Evolutionary conservation across 1,140 invertebrate species (phyloP).

Genomic region (Ooceraea biroi): DNA sequence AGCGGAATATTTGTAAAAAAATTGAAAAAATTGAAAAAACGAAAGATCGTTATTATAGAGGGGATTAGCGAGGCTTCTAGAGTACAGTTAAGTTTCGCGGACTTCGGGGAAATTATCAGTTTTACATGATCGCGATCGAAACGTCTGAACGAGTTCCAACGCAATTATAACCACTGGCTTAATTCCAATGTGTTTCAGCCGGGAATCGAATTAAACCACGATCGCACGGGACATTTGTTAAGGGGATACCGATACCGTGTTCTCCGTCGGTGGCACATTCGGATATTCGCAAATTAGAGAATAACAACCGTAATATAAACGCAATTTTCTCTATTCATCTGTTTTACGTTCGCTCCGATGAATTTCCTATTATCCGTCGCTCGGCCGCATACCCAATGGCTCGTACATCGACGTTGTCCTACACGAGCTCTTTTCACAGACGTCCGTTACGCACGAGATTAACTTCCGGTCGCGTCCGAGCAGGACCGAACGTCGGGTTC

Average conservation of each 20-base stretch:
- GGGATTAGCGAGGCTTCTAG: slow-evolving; percentile 2
- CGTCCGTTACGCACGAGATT: slow-evolving; percentile 40
- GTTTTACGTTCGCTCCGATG: slow-evolving; percentile 35
- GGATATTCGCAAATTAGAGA: slow-evolving; percentile 46
- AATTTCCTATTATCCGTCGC: slow-evolving; percentile 42
- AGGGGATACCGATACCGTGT: slow-evolving; percentile 12
- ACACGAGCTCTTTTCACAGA: slow-evolving; percentile 9
- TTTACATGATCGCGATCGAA: slow-evolving; percentile 24
- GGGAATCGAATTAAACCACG: slow-evolving; percentile 15
- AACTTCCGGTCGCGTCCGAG: slow-evolving; percentile 28
- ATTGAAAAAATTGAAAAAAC: too few species aligned
- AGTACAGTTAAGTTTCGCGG: not conserved
- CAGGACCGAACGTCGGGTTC: not conserved
- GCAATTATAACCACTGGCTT: slow-evolving; percentile 19
- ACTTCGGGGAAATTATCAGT: slow-evolving; percentile 16
- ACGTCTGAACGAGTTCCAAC: not conserved
- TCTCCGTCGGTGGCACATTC: not conserved
- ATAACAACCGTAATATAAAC: slow-evolving; percentile 15
- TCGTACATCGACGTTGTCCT: slow-evolving; percentile 6
- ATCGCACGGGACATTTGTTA: slow-evolving; percentile 18
- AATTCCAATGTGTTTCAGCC: not conserved
- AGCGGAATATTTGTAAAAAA: not conserved
- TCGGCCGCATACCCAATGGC: not conserved
- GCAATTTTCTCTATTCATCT: slow-evolving; percentile 36
- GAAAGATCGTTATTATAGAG: slow-evolving; percentile 4